phyloP scores from a whole-genome alignment of 2,888 invertebrate genomes.

The Drosophila neonasuta region DNA sequence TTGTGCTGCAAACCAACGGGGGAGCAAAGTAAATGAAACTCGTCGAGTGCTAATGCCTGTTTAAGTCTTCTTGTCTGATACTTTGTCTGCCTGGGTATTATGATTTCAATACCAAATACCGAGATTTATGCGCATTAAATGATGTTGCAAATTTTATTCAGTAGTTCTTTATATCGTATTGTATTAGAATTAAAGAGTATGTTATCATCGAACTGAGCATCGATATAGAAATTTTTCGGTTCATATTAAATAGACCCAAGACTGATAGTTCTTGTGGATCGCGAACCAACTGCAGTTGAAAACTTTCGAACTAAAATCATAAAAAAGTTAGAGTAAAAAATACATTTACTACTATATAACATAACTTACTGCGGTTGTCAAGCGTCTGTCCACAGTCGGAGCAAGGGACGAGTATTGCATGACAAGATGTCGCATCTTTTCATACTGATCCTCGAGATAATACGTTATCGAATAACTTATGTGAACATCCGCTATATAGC shows the following conservation, averaged over 20 bases:
- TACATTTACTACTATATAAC: too few relatives aligned
- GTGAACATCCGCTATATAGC: conserved; percentile 28
- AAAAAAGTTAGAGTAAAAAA: too few relatives aligned
- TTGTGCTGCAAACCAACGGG: background rate
- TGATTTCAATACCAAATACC: background rate
- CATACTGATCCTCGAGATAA: conserved; percentile 28
- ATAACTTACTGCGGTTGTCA: conserved; percentile 46
- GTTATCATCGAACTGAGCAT: conserved; percentile 35
- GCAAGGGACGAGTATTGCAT: conserved; percentile 24
- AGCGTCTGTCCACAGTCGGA: conserved; percentile 39
- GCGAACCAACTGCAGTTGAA: conserved; percentile 50
- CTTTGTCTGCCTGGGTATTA: conserved; percentile 12
- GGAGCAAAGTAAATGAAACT: conserved; percentile 7
- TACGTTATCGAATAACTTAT: conserved; percentile 15
- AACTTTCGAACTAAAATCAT: conserved; percentile 46
- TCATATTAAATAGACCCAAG: conserved; percentile 37
- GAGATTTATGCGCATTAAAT: background rate
- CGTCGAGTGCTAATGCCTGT: conserved; percentile 26
- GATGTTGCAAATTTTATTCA: conserved; percentile 1
- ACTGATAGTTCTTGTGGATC: conserved; percentile 48
- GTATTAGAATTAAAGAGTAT: conserved; percentile 53
- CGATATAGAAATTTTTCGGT: conserved; percentile 1
- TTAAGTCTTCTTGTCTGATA: conserved; percentile 30
- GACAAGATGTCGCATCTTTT: conserved; percentile 17
- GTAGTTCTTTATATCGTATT: conserved; percentile 52